A percentile compares a stretch with the other conserved stretches of the same genome.
Evolutionary conservation across 1,140 invertebrate species (phyloP).

Genomic region (Goniozus legneri): DNA sequence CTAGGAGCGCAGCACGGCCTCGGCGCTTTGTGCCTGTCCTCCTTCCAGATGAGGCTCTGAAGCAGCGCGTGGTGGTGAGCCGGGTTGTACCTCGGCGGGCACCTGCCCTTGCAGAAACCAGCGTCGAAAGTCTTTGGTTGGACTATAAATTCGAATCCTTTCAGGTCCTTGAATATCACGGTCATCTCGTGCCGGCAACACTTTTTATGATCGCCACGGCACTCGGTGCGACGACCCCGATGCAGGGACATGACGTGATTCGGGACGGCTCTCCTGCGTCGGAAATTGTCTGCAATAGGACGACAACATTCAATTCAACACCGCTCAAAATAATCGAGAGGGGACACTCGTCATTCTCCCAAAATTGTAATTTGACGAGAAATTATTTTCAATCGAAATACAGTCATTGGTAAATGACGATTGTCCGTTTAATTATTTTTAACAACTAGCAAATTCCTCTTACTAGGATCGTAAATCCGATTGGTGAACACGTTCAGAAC

Average conservation of each 20-base stretch:
- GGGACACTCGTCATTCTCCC: too few species aligned
- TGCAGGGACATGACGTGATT: slow-evolving; percentile 43
- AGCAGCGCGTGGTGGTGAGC: slow-evolving; percentile 71
- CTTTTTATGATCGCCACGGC: slow-evolving; percentile 53
- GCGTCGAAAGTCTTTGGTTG: slow-evolving; percentile 71
- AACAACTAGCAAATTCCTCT: too few species aligned
- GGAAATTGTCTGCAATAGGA: slow-evolving; percentile 1
- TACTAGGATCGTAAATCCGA: too few species aligned
- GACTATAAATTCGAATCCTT: slow-evolving; percentile 67
- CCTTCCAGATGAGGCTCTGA: slow-evolving; percentile 67
- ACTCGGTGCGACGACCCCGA: slow-evolving; percentile 50
- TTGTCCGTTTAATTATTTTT: too few species aligned
- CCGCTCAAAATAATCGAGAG: too few species aligned
- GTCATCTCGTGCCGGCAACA: slow-evolving; percentile 67
- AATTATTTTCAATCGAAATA: too few species aligned
- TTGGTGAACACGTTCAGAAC: slow-evolving; percentile 51
- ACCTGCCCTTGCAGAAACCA: slow-evolving; percentile 69
- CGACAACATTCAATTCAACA: too few species aligned
- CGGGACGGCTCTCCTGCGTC: slow-evolving; percentile 24
- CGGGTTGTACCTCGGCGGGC: slow-evolving; percentile 66
- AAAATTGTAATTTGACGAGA: too few species aligned
- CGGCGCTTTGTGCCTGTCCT: slow-evolving; percentile 58
- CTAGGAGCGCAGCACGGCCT: slow-evolving; percentile 71
- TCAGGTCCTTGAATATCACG: slow-evolving; percentile 65
- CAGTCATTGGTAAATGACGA: too few species aligned